Conservation (phyloP, 37 sponge, comb jelly and placozoan genomes). For the Chondrosia reniformis region DNA sequence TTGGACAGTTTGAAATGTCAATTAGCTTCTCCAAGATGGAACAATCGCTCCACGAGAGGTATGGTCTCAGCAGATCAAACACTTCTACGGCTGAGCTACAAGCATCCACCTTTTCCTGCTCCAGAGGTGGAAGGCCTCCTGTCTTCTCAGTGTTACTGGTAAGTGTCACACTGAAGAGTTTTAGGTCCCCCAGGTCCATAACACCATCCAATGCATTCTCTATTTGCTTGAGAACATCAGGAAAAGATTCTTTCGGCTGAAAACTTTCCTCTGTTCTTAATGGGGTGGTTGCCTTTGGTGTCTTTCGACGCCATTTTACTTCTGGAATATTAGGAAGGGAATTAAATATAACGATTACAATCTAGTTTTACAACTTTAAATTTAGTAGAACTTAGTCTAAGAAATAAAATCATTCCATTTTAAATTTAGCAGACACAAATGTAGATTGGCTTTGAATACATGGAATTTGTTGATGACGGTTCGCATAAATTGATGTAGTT, state of each 20-base stretch:
- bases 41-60: not conserved
- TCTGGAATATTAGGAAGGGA: no score
- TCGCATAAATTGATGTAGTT: not conserved
- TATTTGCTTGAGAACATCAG: not conserved
- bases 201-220: conserved; percentile 4
- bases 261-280: no score
- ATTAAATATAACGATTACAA: no score
- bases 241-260: conserved; percentile 1
- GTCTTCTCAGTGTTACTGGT: not conserved
- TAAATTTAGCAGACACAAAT: no score
- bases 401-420: no score
- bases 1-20: conserved; percentile 14
- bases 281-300: no score
- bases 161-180: conserved; percentile 14
- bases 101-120: not conserved
- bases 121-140: not conserved
- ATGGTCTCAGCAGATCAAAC: not conserved
- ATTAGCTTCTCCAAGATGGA: conserved; percentile 9
- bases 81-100: not conserved
- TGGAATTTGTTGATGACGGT: not conserved
- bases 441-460: no score
- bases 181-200: conserved; percentile 15
- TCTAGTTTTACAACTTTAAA: no score
- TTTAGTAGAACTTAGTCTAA: no score
- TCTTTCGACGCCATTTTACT: no score